Conservation (phyloP, 2,888 invertebrate species). For the Choreutis nemorana region DNA sequence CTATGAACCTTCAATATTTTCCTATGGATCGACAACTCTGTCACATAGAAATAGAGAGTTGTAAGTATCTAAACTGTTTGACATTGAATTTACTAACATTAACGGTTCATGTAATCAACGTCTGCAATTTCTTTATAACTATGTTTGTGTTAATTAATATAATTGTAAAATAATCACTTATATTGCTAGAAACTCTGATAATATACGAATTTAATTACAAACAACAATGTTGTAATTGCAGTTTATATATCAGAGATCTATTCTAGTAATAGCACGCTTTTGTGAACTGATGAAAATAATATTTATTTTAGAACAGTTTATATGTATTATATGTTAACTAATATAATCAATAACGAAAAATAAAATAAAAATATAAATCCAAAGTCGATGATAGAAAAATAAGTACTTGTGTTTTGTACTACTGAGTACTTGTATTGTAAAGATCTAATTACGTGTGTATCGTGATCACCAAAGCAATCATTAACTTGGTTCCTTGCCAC, state of each 20-base stretch:
- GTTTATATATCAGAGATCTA: slow-evolving; percentile 1
- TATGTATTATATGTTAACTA: not conserved
- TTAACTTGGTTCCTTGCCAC: slow-evolving; percentile 40
- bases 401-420: slow-evolving; percentile 10
- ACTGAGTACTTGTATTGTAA: slow-evolving; percentile 15
- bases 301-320: not conserved
- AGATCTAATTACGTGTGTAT: slow-evolving; percentile 27
- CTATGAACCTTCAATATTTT: slow-evolving; percentile 95
- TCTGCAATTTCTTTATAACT: too few species aligned
- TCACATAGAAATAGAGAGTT: slow-evolving; percentile 96
- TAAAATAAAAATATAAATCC: slow-evolving; percentile 7
- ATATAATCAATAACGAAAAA: not conserved
- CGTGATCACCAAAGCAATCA: slow-evolving; percentile 45
- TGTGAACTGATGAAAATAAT: not conserved
- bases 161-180: not conserved
- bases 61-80: slow-evolving; percentile 76
- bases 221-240: not conserved
- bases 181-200: slow-evolving; percentile 1
- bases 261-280: slow-evolving; percentile 1
- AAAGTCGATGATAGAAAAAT: slow-evolving; percentile 50
- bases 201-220: not conserved
- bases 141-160: too few species aligned
- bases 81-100: too few species aligned
- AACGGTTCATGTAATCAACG: too few species aligned
- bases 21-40: slow-evolving; percentile 96